Base-by-base conservation (phyloP, 2,888 invertebrate genomes). In the Magallana nippona region DNA sequence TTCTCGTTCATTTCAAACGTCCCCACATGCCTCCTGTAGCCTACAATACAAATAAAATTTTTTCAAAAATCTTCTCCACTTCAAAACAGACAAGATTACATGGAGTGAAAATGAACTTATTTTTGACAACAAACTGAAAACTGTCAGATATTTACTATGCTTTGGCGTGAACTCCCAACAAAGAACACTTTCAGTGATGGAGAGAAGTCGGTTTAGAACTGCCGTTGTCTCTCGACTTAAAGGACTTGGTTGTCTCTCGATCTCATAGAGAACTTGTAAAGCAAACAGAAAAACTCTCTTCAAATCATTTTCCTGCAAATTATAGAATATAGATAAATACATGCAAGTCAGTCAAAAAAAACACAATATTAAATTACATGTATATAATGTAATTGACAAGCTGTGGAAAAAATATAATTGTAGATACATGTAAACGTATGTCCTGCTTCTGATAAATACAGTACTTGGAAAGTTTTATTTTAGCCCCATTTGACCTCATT, bases 151-250 rank as follows among this genome's bases (percentile, higher is more conserved):
- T 95, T 95, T 95, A 95, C 95, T 91, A 87, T 92, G 94, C 81
- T 96, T 95, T 44, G 96, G 96, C 8, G 96, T 96, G 94, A 97
- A 97, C 89, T 96, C 96, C 98, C 98, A 98, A 78, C 96, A 96
- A 79, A 98, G 95, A 84, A 97, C 96, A 86, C 96, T 96, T 94
- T 97, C 97, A 0, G 96, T 96, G 86, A 98, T 97, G 82, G 96
- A 95, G n/a, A 98, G 94, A 62, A 94, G 91, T 19, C 93, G 85
- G 87, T 92, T 93, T 60, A 93, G 89, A 63, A 94, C 92, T 55
- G 92, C 92, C 5, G 91, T 92, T 44, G 92, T 90, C 83, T 94
- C 93, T 58, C 93, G 86, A 55, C 89, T 88, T 83, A 92, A 89
- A 91, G 95, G 87, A 94, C 94, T 79, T 91, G 94, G 88, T 95